phyloP scores from a whole-genome alignment of 1,140 invertebrate genomes.

The Sminthurides bifidus region DNA sequence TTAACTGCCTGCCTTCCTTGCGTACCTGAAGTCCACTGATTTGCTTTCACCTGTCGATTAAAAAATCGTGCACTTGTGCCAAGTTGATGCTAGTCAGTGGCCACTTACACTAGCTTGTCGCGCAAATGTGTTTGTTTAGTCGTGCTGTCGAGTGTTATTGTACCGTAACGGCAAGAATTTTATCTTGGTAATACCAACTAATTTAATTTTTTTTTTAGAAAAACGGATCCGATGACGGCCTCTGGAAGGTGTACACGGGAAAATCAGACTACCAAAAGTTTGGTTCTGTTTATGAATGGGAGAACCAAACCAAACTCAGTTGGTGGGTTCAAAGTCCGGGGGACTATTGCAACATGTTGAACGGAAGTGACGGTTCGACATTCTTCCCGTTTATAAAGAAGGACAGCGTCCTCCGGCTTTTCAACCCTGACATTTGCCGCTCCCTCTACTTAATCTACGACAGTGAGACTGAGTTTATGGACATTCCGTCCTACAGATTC shows the following conservation, averaged over 20 bases:
- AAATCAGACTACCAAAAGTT: conserved; percentile 47
- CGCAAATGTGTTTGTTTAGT: no score
- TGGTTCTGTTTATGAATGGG: no score
- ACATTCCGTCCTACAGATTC: conserved; percentile 16
- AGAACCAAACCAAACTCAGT: background rate
- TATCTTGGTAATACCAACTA: background rate
- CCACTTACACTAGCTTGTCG: no score
- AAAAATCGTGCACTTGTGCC: no score
- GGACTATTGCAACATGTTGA: conserved; percentile 5
- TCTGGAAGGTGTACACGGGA: conserved; percentile 6
- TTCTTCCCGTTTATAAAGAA: conserved; percentile 15
- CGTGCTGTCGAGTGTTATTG: background rate
- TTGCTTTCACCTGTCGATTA: no score
- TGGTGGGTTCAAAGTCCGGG: conserved; percentile 1
- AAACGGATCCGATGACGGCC: conserved; percentile 11
- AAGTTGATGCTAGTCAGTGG: no score
- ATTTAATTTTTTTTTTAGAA: conserved; percentile 5
- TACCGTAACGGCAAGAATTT: no score
- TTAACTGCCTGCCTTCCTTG: no score
- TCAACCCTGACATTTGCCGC: conserved; percentile 16
- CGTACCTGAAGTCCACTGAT: no score
- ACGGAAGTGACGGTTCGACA: conserved; percentile 9
- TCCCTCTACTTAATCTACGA: conserved; percentile 7
- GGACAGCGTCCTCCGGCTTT: conserved; percentile 1
- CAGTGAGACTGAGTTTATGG: conserved; percentile 2